phyloP scores from a whole-genome alignment of 2,797 vertebrate genomes.

The Aselliscus stoliczkanus region DNA sequence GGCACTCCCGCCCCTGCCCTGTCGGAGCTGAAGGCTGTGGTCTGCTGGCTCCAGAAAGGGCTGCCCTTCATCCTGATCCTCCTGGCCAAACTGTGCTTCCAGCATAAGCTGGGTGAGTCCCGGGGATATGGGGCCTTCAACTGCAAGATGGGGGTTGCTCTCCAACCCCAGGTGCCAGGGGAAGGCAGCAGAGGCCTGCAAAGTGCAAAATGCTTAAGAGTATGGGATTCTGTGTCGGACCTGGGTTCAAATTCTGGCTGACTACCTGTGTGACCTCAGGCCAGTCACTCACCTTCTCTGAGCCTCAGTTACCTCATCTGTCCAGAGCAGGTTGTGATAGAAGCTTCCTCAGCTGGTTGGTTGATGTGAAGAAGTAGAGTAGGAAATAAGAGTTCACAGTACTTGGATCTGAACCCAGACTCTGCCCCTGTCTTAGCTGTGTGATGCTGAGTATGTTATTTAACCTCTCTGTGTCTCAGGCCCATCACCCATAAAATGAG shows the following conservation, averaged over 20 bases:
- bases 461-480: background rate
- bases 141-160: accelerated
- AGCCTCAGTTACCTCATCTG: background rate
- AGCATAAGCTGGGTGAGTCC: constrained; percentile 93
- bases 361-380: background rate
- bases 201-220: background rate
- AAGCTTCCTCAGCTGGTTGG: background rate
- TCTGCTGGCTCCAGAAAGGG: constrained; percentile 96
- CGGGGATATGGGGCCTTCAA: accelerated
- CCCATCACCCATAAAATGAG: background rate
- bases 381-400: background rate
- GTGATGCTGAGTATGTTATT: background rate
- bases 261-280: background rate
- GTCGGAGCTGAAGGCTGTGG: constrained; percentile 92
- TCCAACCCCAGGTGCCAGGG: background rate
- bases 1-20: constrained; percentile 93
- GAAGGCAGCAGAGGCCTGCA: background rate
- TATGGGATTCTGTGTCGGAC: background rate
- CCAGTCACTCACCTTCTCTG: background rate
- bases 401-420: background rate
- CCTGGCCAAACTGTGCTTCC: constrained; percentile 96
- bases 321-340: background rate
- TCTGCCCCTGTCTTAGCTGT: background rate
- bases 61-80: constrained; percentile 98
- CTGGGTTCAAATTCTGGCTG: background rate